These are phyloP conservation scores for Zaprionus tsacasi DNA, from an alignment of 1,140 invertebrate species.

Conservation along the genomic window DNA sequence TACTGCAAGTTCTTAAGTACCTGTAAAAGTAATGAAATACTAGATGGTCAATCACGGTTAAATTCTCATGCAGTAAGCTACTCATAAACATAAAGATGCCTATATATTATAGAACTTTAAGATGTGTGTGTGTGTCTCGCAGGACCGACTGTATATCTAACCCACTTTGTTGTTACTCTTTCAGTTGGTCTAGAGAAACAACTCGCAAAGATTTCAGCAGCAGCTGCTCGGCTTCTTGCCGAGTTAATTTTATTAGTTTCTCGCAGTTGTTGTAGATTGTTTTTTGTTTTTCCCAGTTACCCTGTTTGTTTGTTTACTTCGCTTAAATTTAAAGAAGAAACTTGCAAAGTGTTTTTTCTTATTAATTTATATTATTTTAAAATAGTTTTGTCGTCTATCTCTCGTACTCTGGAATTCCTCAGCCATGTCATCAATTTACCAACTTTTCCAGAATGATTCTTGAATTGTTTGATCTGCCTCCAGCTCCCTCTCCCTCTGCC, in stretches of 20 bases:
- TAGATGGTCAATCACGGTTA: background rate
- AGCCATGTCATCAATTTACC: constrained; percentile 48
- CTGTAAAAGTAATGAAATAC: background rate
- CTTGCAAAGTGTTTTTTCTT: constrained; percentile 38
- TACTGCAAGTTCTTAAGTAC: background rate
- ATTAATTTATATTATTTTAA: constrained; percentile 63
- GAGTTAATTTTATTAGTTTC: constrained; percentile 44
- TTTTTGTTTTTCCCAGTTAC: too few relatives aligned
- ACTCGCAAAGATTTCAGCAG: constrained; percentile 15
- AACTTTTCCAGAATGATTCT: constrained; percentile 67
- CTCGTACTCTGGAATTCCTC: too few relatives aligned
- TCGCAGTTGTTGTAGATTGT: constrained; percentile 22
- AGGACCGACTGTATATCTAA: constrained; percentile 40
- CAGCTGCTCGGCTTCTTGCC: constrained; percentile 6
- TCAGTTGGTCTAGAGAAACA: constrained; percentile 20
- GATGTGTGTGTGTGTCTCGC: constrained; percentile 7
- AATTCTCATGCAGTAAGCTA: background rate
- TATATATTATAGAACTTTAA: background rate
- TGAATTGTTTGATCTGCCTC: constrained; percentile 71
- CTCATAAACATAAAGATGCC: background rate
- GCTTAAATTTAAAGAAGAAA: constrained; percentile 60
- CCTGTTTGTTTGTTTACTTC: constrained; percentile 62
- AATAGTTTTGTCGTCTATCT: constrained; percentile 51
- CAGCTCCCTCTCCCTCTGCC: constrained; percentile 10
- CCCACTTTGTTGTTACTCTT: constrained; percentile 58